Conservation (phyloP, 2,797 vertebrate species). For the Phylloscopus collybita region DNA sequence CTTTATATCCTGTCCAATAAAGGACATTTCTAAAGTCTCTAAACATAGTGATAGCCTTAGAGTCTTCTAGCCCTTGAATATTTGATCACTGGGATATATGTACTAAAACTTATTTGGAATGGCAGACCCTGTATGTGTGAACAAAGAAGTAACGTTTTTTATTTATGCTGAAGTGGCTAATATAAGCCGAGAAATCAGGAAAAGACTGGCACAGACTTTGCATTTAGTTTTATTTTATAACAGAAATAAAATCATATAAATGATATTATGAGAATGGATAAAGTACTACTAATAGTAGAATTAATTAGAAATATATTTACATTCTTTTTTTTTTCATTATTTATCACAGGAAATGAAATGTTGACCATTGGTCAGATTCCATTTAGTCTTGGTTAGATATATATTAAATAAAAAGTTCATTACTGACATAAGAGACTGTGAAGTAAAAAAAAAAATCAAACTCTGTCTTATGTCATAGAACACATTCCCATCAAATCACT, state of each 20-base stretch:
- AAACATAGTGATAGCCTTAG: neutral
- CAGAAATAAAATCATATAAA: neutral
- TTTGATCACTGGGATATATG: neutral
- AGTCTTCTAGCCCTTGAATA: neutral
- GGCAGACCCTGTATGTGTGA: accelerated
- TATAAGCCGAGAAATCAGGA: neutral
- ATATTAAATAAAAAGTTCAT: neutral
- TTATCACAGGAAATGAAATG: neutral
- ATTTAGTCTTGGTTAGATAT: neutral
- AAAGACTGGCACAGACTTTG: neutral
- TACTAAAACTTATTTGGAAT: neutral
- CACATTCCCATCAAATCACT: neutral
- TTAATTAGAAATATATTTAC: neutral
- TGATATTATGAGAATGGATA: neutral
- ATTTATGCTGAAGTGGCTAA: neutral
- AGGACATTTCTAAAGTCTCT: neutral
- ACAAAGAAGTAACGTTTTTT: neutral
- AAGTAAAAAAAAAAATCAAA: neutral
- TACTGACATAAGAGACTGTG: neutral
- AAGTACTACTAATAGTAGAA: neutral
- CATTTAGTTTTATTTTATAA: neutral
- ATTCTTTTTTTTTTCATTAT: neutral
- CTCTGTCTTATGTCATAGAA: neutral
- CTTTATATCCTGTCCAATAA: neutral
- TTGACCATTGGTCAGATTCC: accelerated